Evolutionary conservation across 2,888 invertebrate species (phyloP).

Genomic region (Slavum lentiscoides): DNA sequence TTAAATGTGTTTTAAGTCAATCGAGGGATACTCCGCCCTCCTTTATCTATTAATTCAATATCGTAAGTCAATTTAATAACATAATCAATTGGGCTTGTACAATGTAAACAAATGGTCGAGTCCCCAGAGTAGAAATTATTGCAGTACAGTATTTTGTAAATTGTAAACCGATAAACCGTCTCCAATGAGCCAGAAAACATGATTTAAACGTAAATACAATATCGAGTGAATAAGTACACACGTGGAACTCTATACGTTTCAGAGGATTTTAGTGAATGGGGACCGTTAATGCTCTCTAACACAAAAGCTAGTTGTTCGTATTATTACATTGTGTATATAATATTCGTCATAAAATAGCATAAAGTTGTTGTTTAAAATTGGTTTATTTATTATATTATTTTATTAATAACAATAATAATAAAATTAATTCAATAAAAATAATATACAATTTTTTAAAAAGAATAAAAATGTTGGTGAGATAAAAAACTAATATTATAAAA

Average conservation of each 20-base stretch:
- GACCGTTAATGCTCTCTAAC: neutral
- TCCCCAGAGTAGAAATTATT: slow-evolving; percentile 40
- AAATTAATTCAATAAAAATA: too few relatives aligned
- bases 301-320: neutral
- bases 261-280: slow-evolving; percentile 38
- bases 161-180: slow-evolving; percentile 22
- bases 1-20: too few relatives aligned
- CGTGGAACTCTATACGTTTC: slow-evolving; percentile 2
- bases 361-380: too few relatives aligned
- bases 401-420: too few relatives aligned
- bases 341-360: too few relatives aligned
- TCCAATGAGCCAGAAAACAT: slow-evolving; percentile 37
- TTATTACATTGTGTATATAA: too few relatives aligned
- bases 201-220: slow-evolving; percentile 18
- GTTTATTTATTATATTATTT: too few relatives aligned
- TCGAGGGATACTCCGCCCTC: neutral
- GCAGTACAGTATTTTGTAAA: slow-evolving; percentile 8
- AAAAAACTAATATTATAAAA: too few relatives aligned
- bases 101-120: slow-evolving; percentile 8
- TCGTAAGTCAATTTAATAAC: neutral
- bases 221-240: slow-evolving; percentile 21
- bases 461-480: too few relatives aligned
- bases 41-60: neutral
- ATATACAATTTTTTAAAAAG: too few relatives aligned
- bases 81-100: neutral